Evolutionary conservation across 2,113 vertebrate species (phyloP).

Genomic region (Melanostigma gelatinosum): DNA sequence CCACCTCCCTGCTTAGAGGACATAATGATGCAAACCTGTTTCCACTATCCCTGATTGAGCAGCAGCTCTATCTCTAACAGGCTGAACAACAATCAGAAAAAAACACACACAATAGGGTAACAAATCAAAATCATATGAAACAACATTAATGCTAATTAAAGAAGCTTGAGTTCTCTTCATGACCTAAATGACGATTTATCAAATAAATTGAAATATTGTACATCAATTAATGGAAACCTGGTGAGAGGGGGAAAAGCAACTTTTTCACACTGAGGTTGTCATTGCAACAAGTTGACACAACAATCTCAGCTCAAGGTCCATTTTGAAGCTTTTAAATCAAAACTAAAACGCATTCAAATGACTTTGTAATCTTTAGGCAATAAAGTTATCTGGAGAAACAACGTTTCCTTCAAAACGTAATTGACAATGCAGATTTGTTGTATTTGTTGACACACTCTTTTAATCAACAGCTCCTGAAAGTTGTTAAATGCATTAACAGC

Average conservation of each 20-base stretch:
- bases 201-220: not conserved
- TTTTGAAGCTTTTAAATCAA: not conserved
- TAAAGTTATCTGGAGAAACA: not conserved
- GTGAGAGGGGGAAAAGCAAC: not conserved
- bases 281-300: not conserved
- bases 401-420: not conserved
- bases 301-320: not conserved
- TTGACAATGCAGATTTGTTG: too few relatives aligned
- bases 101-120: not conserved
- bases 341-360: too few relatives aligned
- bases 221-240: not conserved
- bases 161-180: not conserved
- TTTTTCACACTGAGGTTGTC: slow-evolving; percentile 20
- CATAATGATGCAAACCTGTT: slow-evolving; percentile 5
- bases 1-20: not conserved
- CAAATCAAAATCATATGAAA: not conserved
- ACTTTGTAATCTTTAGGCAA: too few relatives aligned
- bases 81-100: not conserved
- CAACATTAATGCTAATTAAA: not conserved
- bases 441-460: not conserved
- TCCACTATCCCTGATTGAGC: slow-evolving; percentile 1
- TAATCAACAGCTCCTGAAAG: too few relatives aligned
- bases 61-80: not conserved
- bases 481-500: too few relatives aligned
- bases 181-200: not conserved